Conservation (phyloP, 2,888 invertebrate genomes). For the Coleophora flavipennella region DNA sequence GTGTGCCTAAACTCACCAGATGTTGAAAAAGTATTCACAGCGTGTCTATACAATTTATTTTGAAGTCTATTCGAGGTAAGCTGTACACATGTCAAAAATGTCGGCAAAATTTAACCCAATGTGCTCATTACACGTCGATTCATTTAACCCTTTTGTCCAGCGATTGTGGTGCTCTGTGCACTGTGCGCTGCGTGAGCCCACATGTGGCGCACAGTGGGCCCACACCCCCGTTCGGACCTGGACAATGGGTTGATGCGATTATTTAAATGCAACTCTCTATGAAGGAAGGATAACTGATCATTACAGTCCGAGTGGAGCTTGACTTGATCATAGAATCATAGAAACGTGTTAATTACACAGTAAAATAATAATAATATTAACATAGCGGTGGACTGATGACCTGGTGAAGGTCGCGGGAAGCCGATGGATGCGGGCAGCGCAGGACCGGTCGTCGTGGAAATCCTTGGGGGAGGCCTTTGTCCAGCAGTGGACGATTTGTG, state of each 20-base stretch:
- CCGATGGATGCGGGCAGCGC: too few relatives aligned
- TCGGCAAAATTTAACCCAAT: constrained; percentile 27
- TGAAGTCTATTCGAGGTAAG: not conserved
- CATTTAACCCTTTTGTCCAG: constrained; percentile 32
- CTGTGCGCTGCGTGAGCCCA: constrained; percentile 21
- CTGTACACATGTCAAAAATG: constrained; percentile 35
- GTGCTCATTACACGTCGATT: constrained; percentile 51
- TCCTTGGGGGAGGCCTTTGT: too few relatives aligned
- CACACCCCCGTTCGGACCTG: constrained; percentile 27
- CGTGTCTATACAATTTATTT: too few relatives aligned
- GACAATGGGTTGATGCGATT: constrained; percentile 21
- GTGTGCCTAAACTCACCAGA: too few relatives aligned
- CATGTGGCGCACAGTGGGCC: constrained; percentile 43
- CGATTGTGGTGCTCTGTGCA: not conserved
- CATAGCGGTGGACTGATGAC: too few relatives aligned
- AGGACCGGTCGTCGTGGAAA: too few relatives aligned
- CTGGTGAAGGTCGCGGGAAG: too few relatives aligned
- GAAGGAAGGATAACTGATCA: constrained; percentile 6
- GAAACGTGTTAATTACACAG: constrained; percentile 2
- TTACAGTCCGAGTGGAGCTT: not conserved
- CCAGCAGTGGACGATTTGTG: too few relatives aligned
- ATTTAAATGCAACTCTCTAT: not conserved
- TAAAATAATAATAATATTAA: too few relatives aligned
- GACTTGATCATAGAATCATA: too few relatives aligned
- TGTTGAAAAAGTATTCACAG: too few relatives aligned